Conservation (phyloP, 2,797 vertebrate species). For the Microctenopoma lineatum region DNA sequence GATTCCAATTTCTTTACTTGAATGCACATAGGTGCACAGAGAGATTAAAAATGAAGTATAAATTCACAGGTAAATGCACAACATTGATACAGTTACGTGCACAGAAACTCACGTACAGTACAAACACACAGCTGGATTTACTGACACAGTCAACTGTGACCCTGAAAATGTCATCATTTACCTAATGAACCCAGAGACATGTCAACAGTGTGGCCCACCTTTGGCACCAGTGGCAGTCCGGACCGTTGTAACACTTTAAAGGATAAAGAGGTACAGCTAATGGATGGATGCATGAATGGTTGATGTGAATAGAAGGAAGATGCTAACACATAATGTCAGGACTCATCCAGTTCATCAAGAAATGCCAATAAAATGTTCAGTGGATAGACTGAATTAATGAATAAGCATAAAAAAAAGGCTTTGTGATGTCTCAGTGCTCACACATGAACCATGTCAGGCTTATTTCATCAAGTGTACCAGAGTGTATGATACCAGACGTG, state of each 20-base stretch:
- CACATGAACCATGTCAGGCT: slow-evolving; percentile 33
- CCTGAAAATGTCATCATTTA: slow-evolving; percentile 32
- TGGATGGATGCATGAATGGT: not conserved
- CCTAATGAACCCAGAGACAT: not conserved
- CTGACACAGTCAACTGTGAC: slow-evolving; percentile 2
- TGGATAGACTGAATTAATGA: not conserved
- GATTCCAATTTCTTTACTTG: slow-evolving; percentile 33
- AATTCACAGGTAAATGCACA: not conserved
- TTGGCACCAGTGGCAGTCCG: not conserved
- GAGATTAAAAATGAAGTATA: slow-evolving; percentile 15
- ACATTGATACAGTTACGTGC: not conserved
- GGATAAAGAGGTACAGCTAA: not conserved
- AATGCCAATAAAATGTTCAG: slow-evolving; percentile 20
- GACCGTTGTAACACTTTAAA: not conserved
- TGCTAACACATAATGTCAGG: slow-evolving; percentile 7
- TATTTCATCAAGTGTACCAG: slow-evolving; percentile 23
- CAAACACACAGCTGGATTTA: slow-evolving; percentile 21
- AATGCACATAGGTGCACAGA: slow-evolving; percentile 9
- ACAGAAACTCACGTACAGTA: not conserved
- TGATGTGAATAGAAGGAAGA: slow-evolving; percentile 5
- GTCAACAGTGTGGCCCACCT: not conserved
- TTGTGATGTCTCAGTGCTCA: slow-evolving; percentile 40
- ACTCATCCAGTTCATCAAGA: slow-evolving; percentile 18
- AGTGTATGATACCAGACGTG: not conserved
- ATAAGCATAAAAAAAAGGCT: slow-evolving; percentile 14